Base-by-base conservation (phyloP, 2,888 invertebrate genomes). In the Melanostoma mellinum region DNA sequence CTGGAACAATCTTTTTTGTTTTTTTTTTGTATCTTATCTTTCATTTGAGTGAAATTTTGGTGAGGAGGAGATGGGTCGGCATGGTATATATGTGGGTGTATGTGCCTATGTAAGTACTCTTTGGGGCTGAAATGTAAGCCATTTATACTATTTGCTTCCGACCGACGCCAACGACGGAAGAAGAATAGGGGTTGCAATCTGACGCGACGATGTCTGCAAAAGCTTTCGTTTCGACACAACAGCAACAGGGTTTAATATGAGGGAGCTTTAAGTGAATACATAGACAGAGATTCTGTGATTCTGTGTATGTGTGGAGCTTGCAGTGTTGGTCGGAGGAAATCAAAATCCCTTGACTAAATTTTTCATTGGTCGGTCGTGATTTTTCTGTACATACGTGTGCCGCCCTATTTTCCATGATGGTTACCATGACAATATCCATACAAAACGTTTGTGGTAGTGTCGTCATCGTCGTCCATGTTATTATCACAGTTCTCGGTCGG, bases 281-380 rank as follows among this genome's bases (percentile, higher is more conserved):
- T 40, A 56, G 61, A 61, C 20, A 56, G 38, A 40, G 10, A 35
- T 36, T 33, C 6, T 6, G 4, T 20, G 2, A 9, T 32, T 48
- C 35, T 79, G 60, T 65, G 44, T 46, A 35, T 65, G 55, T 65
- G 60, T 71, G 65, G 6, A 52, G 52, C 35, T 58, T 42, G 33
- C n/a, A 40, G 30, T 72, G 80, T 80, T 69, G 72, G 60, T 58
- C 33, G 89, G 88, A 89, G 88, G 88, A 90, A 91, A 91, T 91
- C 90, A 91, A 89, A 90, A 90, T 90, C 89, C 88, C 88, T 89
- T 90, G 89, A 90, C 90, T 90, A 90, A 90, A 91, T 90, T 90
- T 91, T 91, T 91, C 91, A 91, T 91, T 91, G 91, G 91, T 91
- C 88, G 90, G 88, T 90, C 89, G 91, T 91, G 91, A 91, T 91